phyloP scores from a whole-genome alignment of 2,113 vertebrate species.

The Macaca mulatta region DNA sequence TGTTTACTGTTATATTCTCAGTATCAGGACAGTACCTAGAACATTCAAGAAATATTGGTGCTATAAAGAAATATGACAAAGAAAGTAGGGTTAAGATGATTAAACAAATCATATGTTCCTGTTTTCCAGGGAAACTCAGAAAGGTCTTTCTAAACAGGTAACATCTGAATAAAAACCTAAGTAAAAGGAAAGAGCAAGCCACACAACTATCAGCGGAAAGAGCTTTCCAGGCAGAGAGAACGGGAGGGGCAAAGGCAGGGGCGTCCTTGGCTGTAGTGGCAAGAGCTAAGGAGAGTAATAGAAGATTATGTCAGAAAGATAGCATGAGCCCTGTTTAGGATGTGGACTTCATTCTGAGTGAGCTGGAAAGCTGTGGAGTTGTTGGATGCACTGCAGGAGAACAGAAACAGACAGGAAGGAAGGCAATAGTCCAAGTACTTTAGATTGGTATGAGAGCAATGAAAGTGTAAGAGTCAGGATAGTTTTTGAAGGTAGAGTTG shows the following conservation, averaged over 20 bases:
- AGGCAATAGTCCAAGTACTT: background rate
- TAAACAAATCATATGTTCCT: background rate
- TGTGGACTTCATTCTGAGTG: background rate
- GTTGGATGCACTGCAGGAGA: background rate
- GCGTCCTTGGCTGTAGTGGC: background rate
- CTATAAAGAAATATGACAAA: constrained; percentile 28
- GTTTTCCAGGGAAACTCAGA: background rate
- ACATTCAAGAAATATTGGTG: background rate
- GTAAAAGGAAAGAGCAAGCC: background rate
- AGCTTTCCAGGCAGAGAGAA: background rate
- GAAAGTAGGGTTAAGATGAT: background rate
- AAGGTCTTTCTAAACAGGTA: background rate
- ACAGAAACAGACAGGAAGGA: background rate
- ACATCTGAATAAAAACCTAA: background rate
- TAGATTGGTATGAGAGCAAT: background rate
- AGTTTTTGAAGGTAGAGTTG: background rate
- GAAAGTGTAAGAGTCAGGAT: background rate
- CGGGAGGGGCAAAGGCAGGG: background rate
- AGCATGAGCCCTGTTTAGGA: background rate
- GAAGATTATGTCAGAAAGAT: background rate
- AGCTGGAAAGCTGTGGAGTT: background rate
- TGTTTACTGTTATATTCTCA: background rate
- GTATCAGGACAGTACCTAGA: too few species aligned
- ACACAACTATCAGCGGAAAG: background rate
- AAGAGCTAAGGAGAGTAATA: background rate